These are phyloP conservation scores for Zaprionus vittiger DNA, from an alignment of 1,140 invertebrate species.

Conservation along the genomic window DNA sequence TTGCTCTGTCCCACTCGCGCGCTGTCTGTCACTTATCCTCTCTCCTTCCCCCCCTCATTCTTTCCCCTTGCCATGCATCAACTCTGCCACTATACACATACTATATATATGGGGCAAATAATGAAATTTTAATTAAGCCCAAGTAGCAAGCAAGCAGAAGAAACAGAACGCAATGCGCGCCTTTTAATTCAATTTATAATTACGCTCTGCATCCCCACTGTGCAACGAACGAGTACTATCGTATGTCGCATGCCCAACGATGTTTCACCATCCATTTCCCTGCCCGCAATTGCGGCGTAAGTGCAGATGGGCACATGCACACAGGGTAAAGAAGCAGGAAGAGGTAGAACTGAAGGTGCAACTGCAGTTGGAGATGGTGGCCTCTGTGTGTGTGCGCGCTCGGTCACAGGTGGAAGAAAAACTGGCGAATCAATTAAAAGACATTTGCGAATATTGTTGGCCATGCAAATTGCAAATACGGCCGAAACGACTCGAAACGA, in stretches of 20 bases:
- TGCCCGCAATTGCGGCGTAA: slow-evolving; percentile 22
- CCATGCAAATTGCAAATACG: slow-evolving; percentile 61
- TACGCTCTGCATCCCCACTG: slow-evolving; percentile 46
- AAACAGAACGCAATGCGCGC: slow-evolving; percentile 62
- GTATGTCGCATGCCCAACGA: slow-evolving; percentile 2
- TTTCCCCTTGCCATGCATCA: too few species aligned
- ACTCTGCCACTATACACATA: neutral
- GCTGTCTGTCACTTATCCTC: neutral
- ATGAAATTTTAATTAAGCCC: slow-evolving; percentile 80
- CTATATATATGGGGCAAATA: slow-evolving; percentile 57
- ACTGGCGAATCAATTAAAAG: slow-evolving; percentile 72
- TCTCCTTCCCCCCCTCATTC: neutral
- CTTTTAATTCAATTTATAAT: slow-evolving; percentile 82
- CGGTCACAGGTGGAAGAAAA: neutral
- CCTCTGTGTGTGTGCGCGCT: neutral
- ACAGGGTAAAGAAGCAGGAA: neutral
- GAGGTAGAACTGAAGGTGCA: too few species aligned
- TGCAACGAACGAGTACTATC: slow-evolving; percentile 22
- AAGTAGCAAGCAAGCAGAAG: slow-evolving; percentile 62
- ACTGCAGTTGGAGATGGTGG: slow-evolving; percentile 4
- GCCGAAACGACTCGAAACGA: slow-evolving; percentile 58
- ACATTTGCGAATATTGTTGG: slow-evolving; percentile 72
- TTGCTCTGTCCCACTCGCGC: slow-evolving; percentile 12
- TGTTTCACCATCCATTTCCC: slow-evolving; percentile 36
- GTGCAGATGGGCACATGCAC: slow-evolving; percentile 3